Base-by-base conservation (phyloP, 2,888 invertebrate genomes). In the Tipula confusa region DNA sequence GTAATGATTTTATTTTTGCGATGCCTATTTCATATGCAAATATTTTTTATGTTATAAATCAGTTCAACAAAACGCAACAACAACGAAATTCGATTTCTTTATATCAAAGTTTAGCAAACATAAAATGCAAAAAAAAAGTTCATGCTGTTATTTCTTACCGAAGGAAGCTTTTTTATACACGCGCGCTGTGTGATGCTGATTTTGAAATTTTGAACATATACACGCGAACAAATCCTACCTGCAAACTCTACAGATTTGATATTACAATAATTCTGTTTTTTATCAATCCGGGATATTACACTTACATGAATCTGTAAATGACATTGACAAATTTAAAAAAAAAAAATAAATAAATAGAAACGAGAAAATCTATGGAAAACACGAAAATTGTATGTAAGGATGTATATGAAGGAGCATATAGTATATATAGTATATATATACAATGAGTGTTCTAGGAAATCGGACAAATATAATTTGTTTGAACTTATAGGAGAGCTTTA, bases 221-320 rank as follows among this genome's bases (percentile, higher is more conserved):
- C 24, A 64, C 64, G 24, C 64, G 64, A 64, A 64, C 64, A 64
- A 64, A 64, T 64, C 11, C 64, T 64, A 64, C 64, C 64, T 64
- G 64, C 18, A 64, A 64, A 64, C 64, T 64, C 64, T 24, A 64
- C 24, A 64, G 64, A 24, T 24, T 64, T 64, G 18, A 64, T 64
- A 64, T 64, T 64, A 64, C 18, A 64, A 64, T 24, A 24, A 64
- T 64, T 64, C 64, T 64, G 64, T 64, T 64, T 64, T 64, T 64
- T 64, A 64, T 64, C 64, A 64, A 64, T 64, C 64, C 64, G 64
- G 64, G 64, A 64, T 64, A 64, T 64, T 64, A 64, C 64, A 64
- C 64, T 64, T 64, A 64, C 64, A 64, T 64, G 64, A 64, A 64
- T 64, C 64, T 64, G 64, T 64, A 64, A 64, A 24, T 64, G 64